A percentile compares a stretch with the other conserved stretches of the same genome.
Conservation (phyloP, 2,888 invertebrate genomes). For the Chironomus riparius region DNA sequence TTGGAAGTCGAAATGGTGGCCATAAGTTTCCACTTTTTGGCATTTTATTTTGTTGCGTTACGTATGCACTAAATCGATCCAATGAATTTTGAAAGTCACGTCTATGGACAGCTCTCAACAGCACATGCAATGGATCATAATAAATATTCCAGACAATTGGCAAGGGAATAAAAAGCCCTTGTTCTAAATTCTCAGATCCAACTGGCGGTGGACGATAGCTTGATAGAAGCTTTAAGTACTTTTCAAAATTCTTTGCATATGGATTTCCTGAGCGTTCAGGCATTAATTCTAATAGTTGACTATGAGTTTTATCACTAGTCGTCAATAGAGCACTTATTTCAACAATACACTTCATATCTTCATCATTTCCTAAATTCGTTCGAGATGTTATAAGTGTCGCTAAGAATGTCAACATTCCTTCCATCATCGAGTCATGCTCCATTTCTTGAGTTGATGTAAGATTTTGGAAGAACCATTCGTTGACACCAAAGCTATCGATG, state of each 20-base stretch:
- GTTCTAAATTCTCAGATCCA: slow-evolving; percentile 69
- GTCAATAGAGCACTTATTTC: slow-evolving; percentile 91
- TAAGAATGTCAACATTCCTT: slow-evolving; percentile 83
- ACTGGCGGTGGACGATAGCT: slow-evolving; percentile 73
- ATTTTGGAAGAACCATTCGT: slow-evolving; percentile 74
- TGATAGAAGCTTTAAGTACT: slow-evolving; percentile 72
- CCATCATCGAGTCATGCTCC: slow-evolving; percentile 87
- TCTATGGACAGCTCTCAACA: slow-evolving; percentile 81
- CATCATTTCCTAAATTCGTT: slow-evolving; percentile 65
- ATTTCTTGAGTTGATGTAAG: slow-evolving; percentile 61
- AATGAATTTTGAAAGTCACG: slow-evolving; percentile 89
- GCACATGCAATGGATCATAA: slow-evolving; percentile 89
- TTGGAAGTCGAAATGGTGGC: slow-evolving; percentile 73
- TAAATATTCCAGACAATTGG: slow-evolving; percentile 82
- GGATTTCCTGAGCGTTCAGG: slow-evolving; percentile 92
- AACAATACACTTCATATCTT: slow-evolving; percentile 60
- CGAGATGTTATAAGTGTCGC: slow-evolving; percentile 80
- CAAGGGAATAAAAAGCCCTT: slow-evolving; percentile 82
- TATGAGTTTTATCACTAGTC: slow-evolving; percentile 92
- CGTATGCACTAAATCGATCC: slow-evolving; percentile 81
- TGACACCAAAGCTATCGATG: slow-evolving; percentile 84
- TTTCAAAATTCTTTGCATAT: slow-evolving; percentile 80
- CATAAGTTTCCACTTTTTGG: slow-evolving; percentile 54
- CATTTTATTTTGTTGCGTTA: slow-evolving; percentile 52
- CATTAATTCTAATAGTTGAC: slow-evolving; percentile 89